phyloP scores from a whole-genome alignment of 2,797 vertebrate species.

The Fratercula arctica region DNA sequence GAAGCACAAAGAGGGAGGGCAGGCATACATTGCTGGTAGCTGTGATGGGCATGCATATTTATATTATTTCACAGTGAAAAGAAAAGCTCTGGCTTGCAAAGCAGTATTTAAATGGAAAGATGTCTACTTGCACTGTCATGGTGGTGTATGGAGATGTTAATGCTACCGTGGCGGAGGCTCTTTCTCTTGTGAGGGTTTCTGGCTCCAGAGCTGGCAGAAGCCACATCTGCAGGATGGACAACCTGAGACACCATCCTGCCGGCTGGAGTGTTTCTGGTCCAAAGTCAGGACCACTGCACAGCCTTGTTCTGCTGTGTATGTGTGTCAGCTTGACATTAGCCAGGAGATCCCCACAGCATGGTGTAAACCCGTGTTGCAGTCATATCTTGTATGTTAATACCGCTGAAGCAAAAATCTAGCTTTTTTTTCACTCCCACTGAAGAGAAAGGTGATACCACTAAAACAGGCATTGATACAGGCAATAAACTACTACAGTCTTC shows the following conservation, averaged over 20 bases:
- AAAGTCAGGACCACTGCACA: not conserved
- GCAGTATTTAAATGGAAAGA: not conserved
- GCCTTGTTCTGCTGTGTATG: not conserved
- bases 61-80: not conserved
- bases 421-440: not conserved
- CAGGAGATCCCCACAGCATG: not conserved
- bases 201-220: not conserved
- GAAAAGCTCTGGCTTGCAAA: not conserved
- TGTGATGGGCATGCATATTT: fast-evolving
- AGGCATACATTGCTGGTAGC: not conserved
- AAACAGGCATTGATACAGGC: not conserved
- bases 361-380: not conserved
- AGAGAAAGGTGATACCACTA: not conserved
- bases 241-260: not conserved
- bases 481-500: not conserved
- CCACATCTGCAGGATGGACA: not conserved
- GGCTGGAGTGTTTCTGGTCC: not conserved
- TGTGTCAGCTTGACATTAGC: not conserved
- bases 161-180: fast-evolving
- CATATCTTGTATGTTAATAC: not conserved
- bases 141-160: not conserved
- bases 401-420: not conserved
- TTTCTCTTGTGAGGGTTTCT: not conserved
- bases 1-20: not conserved
- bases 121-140: not conserved